Evolutionary conservation across 1,140 invertebrate genomes (phyloP).

Genomic region (Ylistrum balloti): DNA sequence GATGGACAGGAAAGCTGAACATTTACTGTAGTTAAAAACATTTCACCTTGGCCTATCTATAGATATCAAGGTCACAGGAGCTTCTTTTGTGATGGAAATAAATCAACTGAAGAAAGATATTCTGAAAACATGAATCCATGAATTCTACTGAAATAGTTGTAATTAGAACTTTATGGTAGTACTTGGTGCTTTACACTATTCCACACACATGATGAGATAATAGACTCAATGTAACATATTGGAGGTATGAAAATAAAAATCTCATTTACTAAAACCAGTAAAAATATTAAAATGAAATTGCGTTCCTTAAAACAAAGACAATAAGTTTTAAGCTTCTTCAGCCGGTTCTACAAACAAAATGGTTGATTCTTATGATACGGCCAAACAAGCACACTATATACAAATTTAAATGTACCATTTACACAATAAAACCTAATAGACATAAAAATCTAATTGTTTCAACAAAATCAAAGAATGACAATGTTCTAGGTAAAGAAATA

Average conservation of each 20-base stretch:
- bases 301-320: background rate
- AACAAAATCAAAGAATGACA: background rate
- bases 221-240: background rate
- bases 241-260: background rate
- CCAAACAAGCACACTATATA: conserved; percentile 19
- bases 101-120: too few species aligned
- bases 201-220: background rate
- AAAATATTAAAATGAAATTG: background rate
- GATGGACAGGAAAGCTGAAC: too few species aligned
- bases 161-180: background rate
- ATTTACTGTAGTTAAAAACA: too few species aligned
- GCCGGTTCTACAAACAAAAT: conserved; percentile 13
- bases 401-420: background rate
- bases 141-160: background rate
- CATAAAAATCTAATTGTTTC: conserved; percentile 9
- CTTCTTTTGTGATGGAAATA: too few species aligned
- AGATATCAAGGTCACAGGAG: too few species aligned
- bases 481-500: background rate
- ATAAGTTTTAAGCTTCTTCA: conserved; percentile 24
- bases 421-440: background rate
- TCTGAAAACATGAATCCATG: too few species aligned
- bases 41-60: too few species aligned
- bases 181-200: background rate
- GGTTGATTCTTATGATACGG: conserved; percentile 7
- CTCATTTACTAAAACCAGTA: background rate